phyloP scores from a whole-genome alignment of 2,113 vertebrate genomes.

The Cottus gobio region DNA sequence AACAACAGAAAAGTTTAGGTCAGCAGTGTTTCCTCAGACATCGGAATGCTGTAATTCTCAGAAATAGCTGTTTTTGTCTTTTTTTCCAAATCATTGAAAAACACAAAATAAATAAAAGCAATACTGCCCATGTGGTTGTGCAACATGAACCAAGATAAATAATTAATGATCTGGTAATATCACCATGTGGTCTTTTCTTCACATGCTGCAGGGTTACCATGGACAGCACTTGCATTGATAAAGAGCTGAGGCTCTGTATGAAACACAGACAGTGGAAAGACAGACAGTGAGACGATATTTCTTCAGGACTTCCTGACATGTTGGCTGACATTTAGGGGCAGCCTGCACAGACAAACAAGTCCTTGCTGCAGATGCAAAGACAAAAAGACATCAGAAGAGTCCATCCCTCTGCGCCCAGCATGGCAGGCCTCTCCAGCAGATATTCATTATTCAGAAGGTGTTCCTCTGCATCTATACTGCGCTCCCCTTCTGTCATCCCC shows the following conservation, averaged over 20 bases:
- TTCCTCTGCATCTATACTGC: conserved; percentile 58
- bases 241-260: not conserved
- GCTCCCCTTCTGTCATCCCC: conserved; percentile 64
- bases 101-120: not conserved
- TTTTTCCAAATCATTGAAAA: not conserved
- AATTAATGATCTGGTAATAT: not conserved
- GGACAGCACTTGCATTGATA: not conserved
- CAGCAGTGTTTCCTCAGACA: conserved; percentile 12
- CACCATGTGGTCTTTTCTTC: not conserved
- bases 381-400: conserved; percentile 35
- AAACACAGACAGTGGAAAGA: not conserved
- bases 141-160: conserved; percentile 14
- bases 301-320: not conserved
- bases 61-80: not conserved
- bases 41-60: not conserved
- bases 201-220: not conserved
- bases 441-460: conserved; percentile 70
- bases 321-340: conserved; percentile 8
- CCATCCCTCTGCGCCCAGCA: conserved; percentile 21
- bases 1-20: conserved; percentile 27
- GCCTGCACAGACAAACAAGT: conserved; percentile 6
- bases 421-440: conserved; percentile 41
- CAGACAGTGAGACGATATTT: not conserved
- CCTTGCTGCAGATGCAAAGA: not conserved
- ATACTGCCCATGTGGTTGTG: not conserved